phyloP scores from a whole-genome alignment of 2,113 vertebrate genomes.

The Syngnathus floridae region DNA sequence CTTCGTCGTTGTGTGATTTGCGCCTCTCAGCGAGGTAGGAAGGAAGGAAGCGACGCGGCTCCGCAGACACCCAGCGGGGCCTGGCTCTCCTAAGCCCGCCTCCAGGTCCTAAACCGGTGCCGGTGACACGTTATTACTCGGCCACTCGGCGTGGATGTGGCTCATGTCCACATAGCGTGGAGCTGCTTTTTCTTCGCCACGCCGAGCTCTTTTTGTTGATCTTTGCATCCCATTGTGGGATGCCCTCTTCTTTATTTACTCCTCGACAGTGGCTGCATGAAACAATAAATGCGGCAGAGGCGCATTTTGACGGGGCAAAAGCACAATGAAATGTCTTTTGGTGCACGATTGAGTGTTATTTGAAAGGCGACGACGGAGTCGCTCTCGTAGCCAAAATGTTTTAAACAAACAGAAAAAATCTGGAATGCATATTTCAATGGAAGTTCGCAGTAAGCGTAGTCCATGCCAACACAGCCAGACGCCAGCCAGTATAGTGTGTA shows the following conservation, averaged over 20 bases:
- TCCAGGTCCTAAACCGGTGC: constrained; percentile 20
- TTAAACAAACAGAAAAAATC: neutral
- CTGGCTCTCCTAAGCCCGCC: constrained; percentile 24
- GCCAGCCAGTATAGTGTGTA: constrained; percentile 12
- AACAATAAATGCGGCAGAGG: neutral
- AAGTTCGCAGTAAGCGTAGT: constrained; percentile 18
- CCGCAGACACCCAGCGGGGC: constrained; percentile 42
- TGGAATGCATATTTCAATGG: neutral
- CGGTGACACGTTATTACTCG: constrained; percentile 11
- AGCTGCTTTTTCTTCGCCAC: neutral
- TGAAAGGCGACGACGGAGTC: neutral
- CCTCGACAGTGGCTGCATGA: neutral
- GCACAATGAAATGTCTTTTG: neutral
- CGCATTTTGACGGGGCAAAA: neutral
- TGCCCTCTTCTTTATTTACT: neutral
- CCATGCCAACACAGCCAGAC: constrained; percentile 40
- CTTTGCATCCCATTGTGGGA: neutral
- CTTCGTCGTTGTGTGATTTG: neutral
- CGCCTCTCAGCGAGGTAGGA: neutral
- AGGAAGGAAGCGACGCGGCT: constrained; percentile 55
- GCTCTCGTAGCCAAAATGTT: accelerated
- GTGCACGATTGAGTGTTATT: neutral
- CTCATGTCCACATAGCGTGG: neutral
- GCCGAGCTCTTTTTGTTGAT: constrained; percentile 8
- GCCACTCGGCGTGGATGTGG: neutral